phyloP scores from a whole-genome alignment of 2,113 vertebrate species.

The Chunga burmeisteri region DNA sequence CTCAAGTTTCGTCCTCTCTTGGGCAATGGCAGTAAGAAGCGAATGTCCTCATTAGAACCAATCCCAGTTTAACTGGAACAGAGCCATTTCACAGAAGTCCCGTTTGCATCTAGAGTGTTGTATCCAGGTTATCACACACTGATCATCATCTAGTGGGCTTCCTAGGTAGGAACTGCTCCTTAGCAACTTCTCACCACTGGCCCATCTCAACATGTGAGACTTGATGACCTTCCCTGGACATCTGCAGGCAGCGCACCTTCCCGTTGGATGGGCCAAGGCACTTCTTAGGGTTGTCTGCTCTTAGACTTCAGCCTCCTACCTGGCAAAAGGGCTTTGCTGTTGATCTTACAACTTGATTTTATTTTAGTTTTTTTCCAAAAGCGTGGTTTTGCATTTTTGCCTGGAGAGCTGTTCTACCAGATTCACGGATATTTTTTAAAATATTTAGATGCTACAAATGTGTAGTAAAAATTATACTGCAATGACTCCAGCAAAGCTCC shows the following conservation, averaged over 20 bases:
- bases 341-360: not conserved
- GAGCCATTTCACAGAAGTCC: not conserved
- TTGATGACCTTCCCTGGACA: not conserved
- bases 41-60: not conserved
- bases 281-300: not conserved
- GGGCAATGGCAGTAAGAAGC: not conserved
- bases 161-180: not conserved
- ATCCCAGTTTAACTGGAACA: not conserved
- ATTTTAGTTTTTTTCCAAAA: not conserved
- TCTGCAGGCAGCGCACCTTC: not conserved
- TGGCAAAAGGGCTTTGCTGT: not conserved
- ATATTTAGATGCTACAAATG: not conserved
- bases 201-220: not conserved
- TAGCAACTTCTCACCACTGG: not conserved
- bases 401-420: not conserved
- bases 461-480: not conserved
- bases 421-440: not conserved
- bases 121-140: not conserved
- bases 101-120: not conserved
- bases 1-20: not conserved
- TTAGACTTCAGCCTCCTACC: not conserved
- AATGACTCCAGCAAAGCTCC: not conserved
- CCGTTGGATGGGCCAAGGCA: rapidly evolving
- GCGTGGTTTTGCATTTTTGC: not conserved
- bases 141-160: not conserved